Base-by-base conservation (phyloP, 2,888 invertebrate genomes). In the Drepanosiphum platanoidis region DNA sequence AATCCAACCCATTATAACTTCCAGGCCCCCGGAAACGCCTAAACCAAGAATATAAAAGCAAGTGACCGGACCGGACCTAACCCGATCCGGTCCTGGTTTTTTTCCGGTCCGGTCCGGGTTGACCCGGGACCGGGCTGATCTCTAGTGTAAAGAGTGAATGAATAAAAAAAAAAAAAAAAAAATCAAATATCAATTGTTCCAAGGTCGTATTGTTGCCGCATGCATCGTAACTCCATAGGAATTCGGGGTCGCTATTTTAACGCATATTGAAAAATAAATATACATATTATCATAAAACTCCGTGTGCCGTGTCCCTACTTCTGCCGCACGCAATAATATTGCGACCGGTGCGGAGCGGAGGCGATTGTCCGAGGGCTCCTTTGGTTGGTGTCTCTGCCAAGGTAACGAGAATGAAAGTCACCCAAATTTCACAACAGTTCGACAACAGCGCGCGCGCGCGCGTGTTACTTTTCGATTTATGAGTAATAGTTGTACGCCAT, bases 351-450 rank as follows among this genome's bases (percentile, higher is more conserved):
- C 74, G 32, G 32, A 39, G 9, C 4, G 22, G 13, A 15, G n/a
- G 42, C 36, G 42, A 39, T 72, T 42, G 52, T 52, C 18, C 52
- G 15, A 15, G 39, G 52, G 22, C 22, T 52, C 52, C 52, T 52
- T 39, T 27, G n/a, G n/a, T n/a, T n/a, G n/a, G 72, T 32, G 72
- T 74, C 32, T 52, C 74, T 9, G 32, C 42, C 79, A 66, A 66
- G 79, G 42, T 64, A 64, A 66, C 79, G 66, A 79, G 39, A 79
- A 79, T 66, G 79, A 79, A 79, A 79, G 79, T 79, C 66, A 22
- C 66, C 42, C 13, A 66, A 42, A 78, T 79, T 79, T 79, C 79
- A 66, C 66, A 79, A 79, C 32, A 52, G 22, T 74, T 34, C 22
- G 79, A 42, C 30, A 27, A 11, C 42, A 15, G 39, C 15, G 15